Evolutionary conservation across 2,113 vertebrate genomes (phyloP).

Genomic region (Peromyscus leucopus): DNA sequence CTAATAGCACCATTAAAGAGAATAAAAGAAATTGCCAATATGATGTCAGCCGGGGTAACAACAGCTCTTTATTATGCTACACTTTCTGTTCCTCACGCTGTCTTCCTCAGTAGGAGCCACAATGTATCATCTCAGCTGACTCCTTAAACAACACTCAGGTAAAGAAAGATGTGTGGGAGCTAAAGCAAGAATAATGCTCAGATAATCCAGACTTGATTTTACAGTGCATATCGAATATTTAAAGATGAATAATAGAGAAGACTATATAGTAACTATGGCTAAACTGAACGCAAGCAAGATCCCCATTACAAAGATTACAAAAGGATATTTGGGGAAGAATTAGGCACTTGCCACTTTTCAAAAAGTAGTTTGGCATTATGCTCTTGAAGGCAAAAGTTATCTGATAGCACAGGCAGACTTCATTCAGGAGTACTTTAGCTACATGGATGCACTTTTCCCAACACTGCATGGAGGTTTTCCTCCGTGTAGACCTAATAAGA

Average conservation of each 20-base stretch:
- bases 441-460: not conserved
- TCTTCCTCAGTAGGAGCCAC: slow-evolving; percentile 78
- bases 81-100: slow-evolving; percentile 75
- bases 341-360: not conserved
- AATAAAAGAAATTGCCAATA: slow-evolving; percentile 68
- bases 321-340: not conserved
- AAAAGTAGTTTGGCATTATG: not conserved
- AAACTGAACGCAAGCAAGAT: not conserved
- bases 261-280: slow-evolving; percentile 57
- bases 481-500: not conserved
- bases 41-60: slow-evolving; percentile 67
- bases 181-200: slow-evolving; percentile 51
- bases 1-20: slow-evolving; percentile 69
- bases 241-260: slow-evolving; percentile 50
- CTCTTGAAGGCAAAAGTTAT: not conserved
- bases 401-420: not conserved
- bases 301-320: not conserved
- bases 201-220: slow-evolving; percentile 72
- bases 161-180: slow-evolving; percentile 57
- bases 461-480: too few species aligned
- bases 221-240: slow-evolving; percentile 61
- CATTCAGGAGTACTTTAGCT: not conserved
- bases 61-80: slow-evolving; percentile 21
- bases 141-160: slow-evolving; percentile 80
- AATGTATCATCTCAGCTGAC: slow-evolving; percentile 79